These are phyloP conservation scores for Thomomys bottae DNA, from an alignment of 2,113 vertebrate genomes.

Conservation along the genomic window DNA sequence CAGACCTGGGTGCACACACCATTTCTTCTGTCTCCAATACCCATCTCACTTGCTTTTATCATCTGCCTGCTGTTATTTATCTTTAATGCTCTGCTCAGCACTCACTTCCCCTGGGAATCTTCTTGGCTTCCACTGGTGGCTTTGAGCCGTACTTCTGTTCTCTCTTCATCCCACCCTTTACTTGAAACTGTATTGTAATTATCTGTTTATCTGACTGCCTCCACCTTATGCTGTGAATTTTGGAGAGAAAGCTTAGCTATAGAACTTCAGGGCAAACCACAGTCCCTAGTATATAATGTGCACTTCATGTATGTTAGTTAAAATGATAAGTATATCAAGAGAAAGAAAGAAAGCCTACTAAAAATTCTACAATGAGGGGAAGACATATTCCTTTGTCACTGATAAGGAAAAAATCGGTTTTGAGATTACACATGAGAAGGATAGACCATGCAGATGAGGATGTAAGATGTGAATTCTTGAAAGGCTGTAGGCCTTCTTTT, in stretches of 20 bases:
- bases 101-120: neutral
- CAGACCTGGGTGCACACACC: neutral
- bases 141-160: constrained; percentile 1
- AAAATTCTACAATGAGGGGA: neutral
- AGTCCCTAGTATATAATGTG: neutral
- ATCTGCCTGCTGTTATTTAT: neutral
- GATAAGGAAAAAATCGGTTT: constrained; percentile 74
- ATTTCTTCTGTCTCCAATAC: neutral
- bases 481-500: constrained; percentile 86
- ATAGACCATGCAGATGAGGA: constrained; percentile 73
- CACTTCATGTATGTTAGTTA: neutral
- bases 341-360: constrained; percentile 38
- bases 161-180: neutral
- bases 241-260: neutral
- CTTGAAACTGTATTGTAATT: constrained; percentile 14
- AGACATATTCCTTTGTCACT: constrained; percentile 52
- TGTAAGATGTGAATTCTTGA: constrained; percentile 84
- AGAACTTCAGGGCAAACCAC: constrained; percentile 30
- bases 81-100: neutral
- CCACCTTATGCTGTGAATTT: neutral
- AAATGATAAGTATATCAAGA: constrained; percentile 5
- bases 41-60: neutral
- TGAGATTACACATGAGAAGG: constrained; percentile 71
- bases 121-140: neutral
- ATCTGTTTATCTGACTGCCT: constrained; percentile 11